Evolutionary conservation across 37 sponge, comb jelly and placozoan species (phyloP), one percentile per base, ranked within the genome.

Genomic region (Hormiphora californensis): DNA sequence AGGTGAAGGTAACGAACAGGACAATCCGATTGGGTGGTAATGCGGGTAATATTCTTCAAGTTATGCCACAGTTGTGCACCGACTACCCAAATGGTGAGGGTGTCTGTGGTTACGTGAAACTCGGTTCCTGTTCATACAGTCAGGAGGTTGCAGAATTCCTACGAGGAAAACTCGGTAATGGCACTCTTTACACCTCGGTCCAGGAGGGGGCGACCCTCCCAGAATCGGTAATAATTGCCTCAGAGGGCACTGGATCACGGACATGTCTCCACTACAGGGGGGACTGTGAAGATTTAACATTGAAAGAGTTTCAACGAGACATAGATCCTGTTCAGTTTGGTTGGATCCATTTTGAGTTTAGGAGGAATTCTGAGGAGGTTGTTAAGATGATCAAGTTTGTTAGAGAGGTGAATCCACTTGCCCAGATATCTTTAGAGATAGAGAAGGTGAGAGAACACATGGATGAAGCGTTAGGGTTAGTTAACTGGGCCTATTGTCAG

Each of bases 331-430:
- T n/a, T 40, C 1, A 41, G 46, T 73, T 43, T 41, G 23, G 15
- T 1, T 73, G 81, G 81, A 19, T 73, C 8, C 81, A 73, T 73
- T 41, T 73, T n/a, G 81, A 73, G 38, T 46, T 43, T 28, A 39
- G 81, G 81, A 73, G 81, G 27, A 73, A 73, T 73, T 43, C 46
- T 22, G 25, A 43, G 5, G 81, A 73, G 27, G 32, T 73, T 15
- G 46, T 73, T 22, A 41, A 73, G 25, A 1, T 73, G 7, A 46
- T 46, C 38, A 73, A 73, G 81, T 1, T 19, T 1, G 43, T 73
- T 25, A 73, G 43, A 40, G 21, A 7, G 23, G 8, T 39, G 46
- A 38, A 22, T 28, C 81, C 81, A 15, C 28, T n/a, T 1, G 46
- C 43, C 0, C 21, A n/a, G 43, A 5, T 73, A 21, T 73, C 81